Evolutionary conservation across 2,888 invertebrate genomes (phyloP).

Genomic region (Sarcophaga rosellei): DNA sequence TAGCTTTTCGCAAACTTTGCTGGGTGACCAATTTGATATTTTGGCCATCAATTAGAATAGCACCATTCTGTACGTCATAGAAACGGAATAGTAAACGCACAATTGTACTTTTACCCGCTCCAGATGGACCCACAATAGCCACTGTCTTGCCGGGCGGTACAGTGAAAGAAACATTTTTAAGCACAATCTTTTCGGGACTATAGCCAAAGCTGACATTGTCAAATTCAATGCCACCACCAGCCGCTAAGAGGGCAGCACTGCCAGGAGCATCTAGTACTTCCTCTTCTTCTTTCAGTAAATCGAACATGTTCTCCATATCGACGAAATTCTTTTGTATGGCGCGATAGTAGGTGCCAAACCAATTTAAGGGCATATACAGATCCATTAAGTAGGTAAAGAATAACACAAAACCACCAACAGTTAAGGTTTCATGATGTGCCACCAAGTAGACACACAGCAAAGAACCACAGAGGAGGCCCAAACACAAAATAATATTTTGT

Average conservation of each 20-base stretch:
- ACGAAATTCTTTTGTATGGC: conserved; percentile 98
- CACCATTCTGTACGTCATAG: conserved; percentile 95
- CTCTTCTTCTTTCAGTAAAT: conserved; percentile 91
- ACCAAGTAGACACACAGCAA: conserved; percentile 94
- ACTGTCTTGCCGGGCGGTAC: conserved; percentile 93
- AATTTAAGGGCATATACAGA: conserved; percentile 97
- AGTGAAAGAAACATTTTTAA: conserved; percentile 89
- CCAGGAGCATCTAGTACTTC: conserved; percentile 93
- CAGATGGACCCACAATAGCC: conserved; percentile 93
- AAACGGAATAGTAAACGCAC: conserved; percentile 97
- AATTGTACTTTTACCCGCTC: conserved; percentile 97
- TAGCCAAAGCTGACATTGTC: conserved; percentile 95
- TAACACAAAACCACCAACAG: conserved; percentile 97
- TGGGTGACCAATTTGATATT: conserved; percentile 93
- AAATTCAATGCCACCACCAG: conserved; percentile 91
- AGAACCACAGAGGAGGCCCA: conserved; percentile 92
- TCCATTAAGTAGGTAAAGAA: conserved; percentile 97
- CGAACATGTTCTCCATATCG: conserved; percentile 99
- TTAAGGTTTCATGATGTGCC: conserved; percentile 85
- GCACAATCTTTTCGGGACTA: conserved; percentile 87
- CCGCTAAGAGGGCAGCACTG: conserved; percentile 85
- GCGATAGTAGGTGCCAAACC: conserved; percentile 99
- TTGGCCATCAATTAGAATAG: conserved; percentile 93
- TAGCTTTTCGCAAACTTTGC: conserved; percentile 90
- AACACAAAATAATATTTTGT: conserved; percentile 94